Base-by-base conservation (phyloP, 2,797 vertebrate genomes). In the Acanthiza pusilla region DNA sequence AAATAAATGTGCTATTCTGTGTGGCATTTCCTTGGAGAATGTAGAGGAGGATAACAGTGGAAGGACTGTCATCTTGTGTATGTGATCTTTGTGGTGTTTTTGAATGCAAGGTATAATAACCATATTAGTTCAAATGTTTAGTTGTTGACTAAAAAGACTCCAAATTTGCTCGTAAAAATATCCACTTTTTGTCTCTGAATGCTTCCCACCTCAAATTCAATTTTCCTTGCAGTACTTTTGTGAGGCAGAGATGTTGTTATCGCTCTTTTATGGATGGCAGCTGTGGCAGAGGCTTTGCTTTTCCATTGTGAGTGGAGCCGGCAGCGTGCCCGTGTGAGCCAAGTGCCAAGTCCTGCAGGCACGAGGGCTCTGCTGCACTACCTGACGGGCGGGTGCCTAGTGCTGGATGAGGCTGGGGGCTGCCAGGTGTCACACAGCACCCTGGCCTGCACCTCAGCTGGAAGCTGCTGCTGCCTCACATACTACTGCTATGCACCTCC, bases 291-390 rank as follows among this genome's bases (percentile, higher is more conserved):
- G 50, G 50, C 54, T 93, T 85, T 78, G 50, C 42, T 48, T 81
- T 76, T 42, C 19, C 65, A 3, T 15, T n/a, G 72, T 58, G 22
- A 62, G n/a, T 0, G 2, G 9, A n/a, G 63, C 5, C n/a, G 55
- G 71, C 82, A 66, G 22, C 0, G 1, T 63, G 88, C 47, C 78
- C 1, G 0, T 3, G 29, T 19, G 32, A 89, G 57, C 45, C 7
- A 0, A 9, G 38, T 30, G 73, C 83, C 65, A 60, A 40, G 23
- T 62, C n/a, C 75, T 19, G 8, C 9, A 1, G 19, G 65, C 0
- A 0, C 0, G 0, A 47, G 73, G 57, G 65, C 70, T 88, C 12
- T 2, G 7, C 50, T 1, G 5, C 1, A 0, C 30, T 32, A 48
- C 77, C 66, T 48, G 48, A 10, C 2, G 2, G 63, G 32, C 63